Evolutionary conservation across 2,888 invertebrate genomes (phyloP), one percentile per base, ranked within the genome.

Genomic region (Eupeodes luniger): DNA sequence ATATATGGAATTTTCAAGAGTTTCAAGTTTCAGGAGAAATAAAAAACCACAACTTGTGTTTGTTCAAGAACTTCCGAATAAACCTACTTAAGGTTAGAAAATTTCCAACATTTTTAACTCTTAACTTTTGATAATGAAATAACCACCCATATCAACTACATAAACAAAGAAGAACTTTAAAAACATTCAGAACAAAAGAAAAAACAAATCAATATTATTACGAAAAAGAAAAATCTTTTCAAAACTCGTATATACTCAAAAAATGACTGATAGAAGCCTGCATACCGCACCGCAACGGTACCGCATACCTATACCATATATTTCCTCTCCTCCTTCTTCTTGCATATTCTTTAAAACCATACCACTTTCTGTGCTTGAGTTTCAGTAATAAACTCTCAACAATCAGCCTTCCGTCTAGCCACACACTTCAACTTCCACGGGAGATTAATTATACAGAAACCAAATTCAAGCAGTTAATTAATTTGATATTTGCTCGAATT

Each of bases 381-480:
- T 70, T 55, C 55, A 70, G 44, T 70, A 55, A 57, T 53, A 70
- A 49, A 76, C 36, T 70, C 61, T 47, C 62, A 49, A 51, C 74
- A 49, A 55, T 61, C 66, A 77, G 53, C 72, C 75, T 79, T 57
- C 70, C 44, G 84, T 69, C 84, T 74, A 81, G 74, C 84, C 87
- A 81, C 80, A 88, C 78, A 64, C 72, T 81, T 81, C 84, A 76
- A 36, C 84, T 88, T 78, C 77, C 72, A 69, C 62, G 62, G 72
- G 11, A 84, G 88, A 88, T 88, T 88, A 84, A 88, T 88, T 88
- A 88, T 81, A 84, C 80, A 77, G 77, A 88, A 84, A 88, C 88
- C 84, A 77, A 88, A 88, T 84, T 84, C 88, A 85, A 88, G 88
- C 77, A 88, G 88, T 88, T 88, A 88, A 88, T 88, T 88, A 88